A percentile compares a stretch with the other conserved stretches of the same genome.
Evolutionary conservation across 2,888 invertebrate species (phyloP).

Genomic region (Gymnosoma rotundatum): DNA sequence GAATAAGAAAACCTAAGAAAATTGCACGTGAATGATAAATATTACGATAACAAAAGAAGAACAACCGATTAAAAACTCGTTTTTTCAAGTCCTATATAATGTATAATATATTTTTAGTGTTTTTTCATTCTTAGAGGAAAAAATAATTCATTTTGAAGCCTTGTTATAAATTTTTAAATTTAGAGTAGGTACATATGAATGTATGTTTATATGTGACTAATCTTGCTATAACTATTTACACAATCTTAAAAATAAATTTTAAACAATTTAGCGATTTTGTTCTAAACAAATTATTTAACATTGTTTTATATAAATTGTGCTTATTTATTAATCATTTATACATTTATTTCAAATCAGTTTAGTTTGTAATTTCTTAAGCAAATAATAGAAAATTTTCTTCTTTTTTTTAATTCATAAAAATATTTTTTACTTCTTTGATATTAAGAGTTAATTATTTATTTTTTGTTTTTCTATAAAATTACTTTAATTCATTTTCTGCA

Average conservation of each 20-base stretch:
- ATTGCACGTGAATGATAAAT: constrained; percentile 43
- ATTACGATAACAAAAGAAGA: constrained; percentile 22
- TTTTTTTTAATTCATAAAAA: neutral
- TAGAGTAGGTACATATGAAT: constrained; percentile 5
- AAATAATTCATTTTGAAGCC: constrained; percentile 47
- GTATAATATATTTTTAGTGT: constrained; percentile 37
- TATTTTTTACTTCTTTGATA: constrained; percentile 31
- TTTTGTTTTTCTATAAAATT: constrained; percentile 36
- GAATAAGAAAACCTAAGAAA: constrained; percentile 38
- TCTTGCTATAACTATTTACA: constrained; percentile 1
- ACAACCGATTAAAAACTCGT: constrained; percentile 6
- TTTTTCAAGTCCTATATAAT: constrained; percentile 7
- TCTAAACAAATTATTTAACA: neutral
- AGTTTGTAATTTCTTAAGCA: constrained; percentile 12
- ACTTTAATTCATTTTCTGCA: constrained; percentile 33
- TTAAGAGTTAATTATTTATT: constrained; percentile 52
- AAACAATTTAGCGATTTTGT: constrained; percentile 59
- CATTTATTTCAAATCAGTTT: constrained; percentile 22
- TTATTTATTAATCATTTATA: constrained; percentile 62
- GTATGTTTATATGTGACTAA: neutral
- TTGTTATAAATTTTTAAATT: constrained; percentile 56
- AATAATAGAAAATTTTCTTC: constrained; percentile 50
- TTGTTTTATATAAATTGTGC: constrained; percentile 30
- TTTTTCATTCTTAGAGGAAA: constrained; percentile 35
- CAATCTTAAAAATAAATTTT: constrained; percentile 23